phyloP scores from a whole-genome alignment of 2,113 vertebrate genomes.

The Sterna hirundo region DNA sequence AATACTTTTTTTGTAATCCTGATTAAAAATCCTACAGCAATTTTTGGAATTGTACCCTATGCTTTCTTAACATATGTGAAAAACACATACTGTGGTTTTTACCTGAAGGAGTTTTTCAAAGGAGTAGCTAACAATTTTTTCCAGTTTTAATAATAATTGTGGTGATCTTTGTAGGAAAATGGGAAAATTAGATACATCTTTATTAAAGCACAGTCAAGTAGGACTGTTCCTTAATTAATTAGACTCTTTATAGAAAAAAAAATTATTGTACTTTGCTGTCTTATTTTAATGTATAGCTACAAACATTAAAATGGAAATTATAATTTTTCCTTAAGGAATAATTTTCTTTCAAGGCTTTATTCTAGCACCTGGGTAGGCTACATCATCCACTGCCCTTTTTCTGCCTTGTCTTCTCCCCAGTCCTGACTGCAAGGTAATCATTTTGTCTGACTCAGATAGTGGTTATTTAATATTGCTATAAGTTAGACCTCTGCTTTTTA shows the following conservation, averaged over 20 bases:
- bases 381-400: not conserved
- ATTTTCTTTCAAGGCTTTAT: not conserved
- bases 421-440: not conserved
- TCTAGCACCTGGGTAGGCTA: not conserved
- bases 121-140: not conserved
- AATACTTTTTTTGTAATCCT: not conserved
- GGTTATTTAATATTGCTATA: not conserved
- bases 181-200: not conserved
- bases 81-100: not conserved
- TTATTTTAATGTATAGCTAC: not conserved
- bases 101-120: not conserved
- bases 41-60: not conserved
- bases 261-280: not conserved
- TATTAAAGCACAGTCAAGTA: not conserved
- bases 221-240: not conserved
- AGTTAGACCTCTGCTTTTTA: constrained; percentile 1
- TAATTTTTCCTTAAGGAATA: not conserved
- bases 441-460: not conserved
- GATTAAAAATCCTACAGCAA: not conserved
- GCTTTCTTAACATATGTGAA: not conserved
- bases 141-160: not conserved
- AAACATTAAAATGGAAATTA: not conserved
- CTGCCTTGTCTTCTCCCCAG: not conserved
- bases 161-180: not conserved
- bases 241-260: not conserved